Conservation (phyloP, 2,113 vertebrate species). For the Pterocles orientalis region DNA sequence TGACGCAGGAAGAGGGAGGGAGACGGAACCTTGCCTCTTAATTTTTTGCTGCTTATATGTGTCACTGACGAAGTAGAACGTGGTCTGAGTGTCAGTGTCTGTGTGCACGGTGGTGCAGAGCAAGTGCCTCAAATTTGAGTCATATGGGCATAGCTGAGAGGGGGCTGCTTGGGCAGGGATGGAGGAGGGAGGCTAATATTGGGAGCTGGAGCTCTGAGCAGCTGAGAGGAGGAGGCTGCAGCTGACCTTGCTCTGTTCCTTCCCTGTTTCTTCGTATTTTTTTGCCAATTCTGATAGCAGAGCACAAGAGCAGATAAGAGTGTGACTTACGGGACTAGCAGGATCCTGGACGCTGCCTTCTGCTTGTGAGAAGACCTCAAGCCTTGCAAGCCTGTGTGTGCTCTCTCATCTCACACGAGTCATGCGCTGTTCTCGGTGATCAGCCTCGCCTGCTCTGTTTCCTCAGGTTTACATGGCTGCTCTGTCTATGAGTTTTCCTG, state of each 20-base stretch:
- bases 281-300: neutral
- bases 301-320: neutral
- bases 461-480: slow-evolving; percentile 10
- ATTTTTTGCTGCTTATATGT: neutral
- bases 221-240: neutral
- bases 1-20: neutral
- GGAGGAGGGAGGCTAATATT: neutral
- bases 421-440: neutral
- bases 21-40: neutral
- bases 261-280: neutral
- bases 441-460: neutral
- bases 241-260: neutral
- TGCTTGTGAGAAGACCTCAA: neutral
- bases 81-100: neutral
- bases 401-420: neutral
- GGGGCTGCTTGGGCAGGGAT: neutral
- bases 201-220: neutral
- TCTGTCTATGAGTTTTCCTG: neutral
- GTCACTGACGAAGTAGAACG: neutral
- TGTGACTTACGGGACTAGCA: neutral
- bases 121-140: neutral
- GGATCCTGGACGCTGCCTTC: neutral
- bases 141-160: neutral
- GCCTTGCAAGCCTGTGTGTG: neutral
- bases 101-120: neutral